Base-by-base conservation (phyloP, 1,140 invertebrate species). In the Aphaenogaster rudis region DNA sequence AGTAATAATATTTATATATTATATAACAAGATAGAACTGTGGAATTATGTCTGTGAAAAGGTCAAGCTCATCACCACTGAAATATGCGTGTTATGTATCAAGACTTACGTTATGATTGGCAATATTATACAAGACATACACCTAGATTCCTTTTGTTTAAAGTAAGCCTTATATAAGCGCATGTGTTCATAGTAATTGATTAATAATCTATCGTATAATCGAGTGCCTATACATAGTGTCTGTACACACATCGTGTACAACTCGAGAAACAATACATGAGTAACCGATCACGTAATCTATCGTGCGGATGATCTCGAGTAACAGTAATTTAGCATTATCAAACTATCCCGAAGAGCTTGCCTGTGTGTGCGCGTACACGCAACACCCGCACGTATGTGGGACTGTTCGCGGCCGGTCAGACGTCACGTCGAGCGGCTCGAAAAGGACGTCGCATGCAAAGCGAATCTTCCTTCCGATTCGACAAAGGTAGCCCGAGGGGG, bases 371-470 rank as follows among this genome's bases (percentile, higher is more conserved):
- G 7, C 15, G 17, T 54, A 59, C 33, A 72, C 66, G 21, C 15
- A 74, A 52, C 66, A 79, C 71, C 52, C 15, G 21, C 79, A 66
- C 77, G 66, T 50, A 48, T 64, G 50, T 61, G 52, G 21, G 64
- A 72, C 72, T 57, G 72, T 63, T 74, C 61, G 52, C 79, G 36
- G 36, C 45, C 72, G 57, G 67, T 78, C 87, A 57, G 84, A 91
- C 90, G 64, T 91, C 90, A 89, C 90, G 88, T 91, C 72, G 88
- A 81, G 67, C 50, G 36, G 59, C 86, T 81, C 39, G 69, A 89
- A 91, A 88, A 92, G 91, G 74, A 88, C 66, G 67, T 87, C 77
- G 88, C 88, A 91, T 92, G 91, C 91, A 90, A 91, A 92, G 88
- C 90, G 87, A 87, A 88, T 91, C 90, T 90, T 92, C 85, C 86